Evolutionary conservation across 2,888 invertebrate genomes (phyloP).

Genomic region (Spisula subtruncata): DNA sequence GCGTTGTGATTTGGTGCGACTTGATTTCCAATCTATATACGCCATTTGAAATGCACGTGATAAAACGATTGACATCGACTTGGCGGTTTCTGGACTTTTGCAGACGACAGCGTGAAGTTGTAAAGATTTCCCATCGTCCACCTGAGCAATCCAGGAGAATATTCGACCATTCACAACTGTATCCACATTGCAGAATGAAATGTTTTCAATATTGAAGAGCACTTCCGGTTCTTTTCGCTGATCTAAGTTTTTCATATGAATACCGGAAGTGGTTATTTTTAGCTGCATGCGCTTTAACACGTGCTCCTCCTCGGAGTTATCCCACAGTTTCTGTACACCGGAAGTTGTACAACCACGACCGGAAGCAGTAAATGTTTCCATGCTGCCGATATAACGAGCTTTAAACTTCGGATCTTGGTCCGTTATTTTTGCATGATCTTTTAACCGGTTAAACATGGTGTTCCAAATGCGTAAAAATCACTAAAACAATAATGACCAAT

Average conservation of each 20-base stretch:
- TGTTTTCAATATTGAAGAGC: slow-evolving; percentile 80
- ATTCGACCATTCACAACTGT: slow-evolving; percentile 79
- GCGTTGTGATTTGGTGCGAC: slow-evolving; percentile 62
- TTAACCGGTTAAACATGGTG: slow-evolving; percentile 78
- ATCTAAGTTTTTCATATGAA: slow-evolving; percentile 75
- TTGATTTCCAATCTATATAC: slow-evolving; percentile 83
- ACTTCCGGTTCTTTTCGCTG: slow-evolving; percentile 71
- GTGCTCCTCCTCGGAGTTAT: slow-evolving; percentile 80
- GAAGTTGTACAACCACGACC: slow-evolving; percentile 81
- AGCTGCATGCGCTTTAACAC: slow-evolving; percentile 75
- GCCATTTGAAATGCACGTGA: slow-evolving; percentile 84
- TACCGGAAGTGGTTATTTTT: slow-evolving; percentile 75
- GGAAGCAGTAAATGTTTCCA: slow-evolving; percentile 79
- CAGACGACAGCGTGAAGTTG: slow-evolving; percentile 83
- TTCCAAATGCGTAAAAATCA: not conserved
- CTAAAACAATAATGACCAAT: not conserved
- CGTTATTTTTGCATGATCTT: slow-evolving; percentile 81
- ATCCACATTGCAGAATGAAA: slow-evolving; percentile 84
- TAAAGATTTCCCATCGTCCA: slow-evolving; percentile 62
- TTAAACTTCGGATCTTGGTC: slow-evolving; percentile 82
- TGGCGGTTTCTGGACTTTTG: slow-evolving; percentile 79
- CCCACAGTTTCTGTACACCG: slow-evolving; percentile 83
- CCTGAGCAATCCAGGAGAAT: slow-evolving; percentile 83
- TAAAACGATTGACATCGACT: slow-evolving; percentile 80
- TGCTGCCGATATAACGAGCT: slow-evolving; percentile 81